Conservation (phyloP, 1,140 invertebrate species). For the Steinernema feltiae region DNA sequence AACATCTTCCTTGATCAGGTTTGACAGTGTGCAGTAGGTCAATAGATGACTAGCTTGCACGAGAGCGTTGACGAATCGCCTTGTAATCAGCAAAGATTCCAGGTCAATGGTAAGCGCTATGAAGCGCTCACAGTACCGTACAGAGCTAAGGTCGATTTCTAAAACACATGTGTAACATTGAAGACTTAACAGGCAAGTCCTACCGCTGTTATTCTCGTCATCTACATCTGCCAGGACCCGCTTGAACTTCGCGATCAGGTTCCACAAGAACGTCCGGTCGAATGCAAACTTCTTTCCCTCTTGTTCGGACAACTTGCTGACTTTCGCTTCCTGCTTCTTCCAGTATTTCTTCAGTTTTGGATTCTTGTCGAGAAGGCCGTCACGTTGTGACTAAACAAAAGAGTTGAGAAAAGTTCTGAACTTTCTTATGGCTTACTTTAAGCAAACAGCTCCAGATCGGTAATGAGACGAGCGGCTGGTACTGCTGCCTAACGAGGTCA, state of each 20-base stretch:
- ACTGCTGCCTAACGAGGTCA: conserved; percentile 80
- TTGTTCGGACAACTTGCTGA: conserved; percentile 67
- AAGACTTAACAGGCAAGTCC: conserved; percentile 10
- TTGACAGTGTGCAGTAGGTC: conserved; percentile 76
- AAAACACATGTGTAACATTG: conserved; percentile 25
- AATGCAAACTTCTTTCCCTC: conserved; percentile 71
- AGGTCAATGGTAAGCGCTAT: conserved; percentile 91
- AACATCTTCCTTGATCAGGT: conserved; percentile 63
- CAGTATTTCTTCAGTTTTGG: conserved; percentile 88
- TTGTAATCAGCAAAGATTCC: conserved; percentile 84
- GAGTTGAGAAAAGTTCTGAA: conserved; percentile 27
- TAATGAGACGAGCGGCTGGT: conserved; percentile 82
- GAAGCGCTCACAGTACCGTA: conserved; percentile 87
- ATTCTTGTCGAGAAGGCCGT: conserved; percentile 75
- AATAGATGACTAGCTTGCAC: conserved; percentile 90
- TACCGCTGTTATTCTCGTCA: conserved; percentile 16
- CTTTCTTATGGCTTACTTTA: conserved; percentile 63
- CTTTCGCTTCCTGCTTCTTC: conserved; percentile 78
- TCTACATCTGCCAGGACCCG: conserved; percentile 71
- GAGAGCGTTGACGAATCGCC: conserved; percentile 87
- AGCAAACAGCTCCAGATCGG: conserved; percentile 88
- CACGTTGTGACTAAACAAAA: conserved; percentile 66
- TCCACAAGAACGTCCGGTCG: conserved; percentile 79
- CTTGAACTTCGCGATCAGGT: conserved; percentile 84
- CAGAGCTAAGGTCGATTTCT: conserved; percentile 63